phyloP scores from a whole-genome alignment of 2,888 invertebrate genomes.

The Hoplodrina blanda region DNA sequence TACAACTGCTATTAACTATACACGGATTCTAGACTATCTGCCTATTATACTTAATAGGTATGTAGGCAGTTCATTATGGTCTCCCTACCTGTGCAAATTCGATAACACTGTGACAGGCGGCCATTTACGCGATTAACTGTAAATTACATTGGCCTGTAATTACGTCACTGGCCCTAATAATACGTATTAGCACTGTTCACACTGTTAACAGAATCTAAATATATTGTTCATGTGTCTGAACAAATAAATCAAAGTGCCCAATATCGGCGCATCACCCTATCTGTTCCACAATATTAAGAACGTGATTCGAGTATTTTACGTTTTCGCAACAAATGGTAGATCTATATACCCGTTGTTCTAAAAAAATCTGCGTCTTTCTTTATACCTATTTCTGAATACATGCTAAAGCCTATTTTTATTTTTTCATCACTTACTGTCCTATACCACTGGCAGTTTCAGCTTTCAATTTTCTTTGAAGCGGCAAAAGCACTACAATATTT shows the following conservation, averaged over 20 bases:
- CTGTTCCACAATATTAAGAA: conserved; percentile 78
- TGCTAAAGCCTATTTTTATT: conserved; percentile 4
- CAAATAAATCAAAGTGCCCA: conserved; percentile 80
- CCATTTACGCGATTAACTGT: conserved; percentile 6
- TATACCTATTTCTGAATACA: conserved; percentile 5
- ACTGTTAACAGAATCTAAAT: conserved; percentile 29
- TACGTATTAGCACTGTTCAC: not conserved
- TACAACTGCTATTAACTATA: not conserved
- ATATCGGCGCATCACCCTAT: conserved; percentile 69
- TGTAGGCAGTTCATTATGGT: not conserved
- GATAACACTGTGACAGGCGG: conserved; percentile 5
- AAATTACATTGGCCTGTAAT: conserved; percentile 32
- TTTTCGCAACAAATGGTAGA: conserved; percentile 31
- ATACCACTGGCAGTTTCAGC: not conserved
- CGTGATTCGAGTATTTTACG: conserved; percentile 74
- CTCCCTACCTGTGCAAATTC: not conserved
- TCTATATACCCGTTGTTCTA: conserved; percentile 1
- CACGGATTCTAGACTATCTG: not conserved
- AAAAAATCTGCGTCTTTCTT: conserved; percentile 5
- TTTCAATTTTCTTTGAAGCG: conserved; percentile 12
- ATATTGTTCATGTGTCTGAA: conserved; percentile 42
- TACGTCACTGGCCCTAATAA: not conserved
- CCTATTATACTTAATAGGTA: not conserved
- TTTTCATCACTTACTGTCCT: conserved; percentile 22
- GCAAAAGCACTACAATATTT: conserved; percentile 2